Conservation (phyloP, 2,888 invertebrate genomes). For the Geophilus truncorum region DNA sequence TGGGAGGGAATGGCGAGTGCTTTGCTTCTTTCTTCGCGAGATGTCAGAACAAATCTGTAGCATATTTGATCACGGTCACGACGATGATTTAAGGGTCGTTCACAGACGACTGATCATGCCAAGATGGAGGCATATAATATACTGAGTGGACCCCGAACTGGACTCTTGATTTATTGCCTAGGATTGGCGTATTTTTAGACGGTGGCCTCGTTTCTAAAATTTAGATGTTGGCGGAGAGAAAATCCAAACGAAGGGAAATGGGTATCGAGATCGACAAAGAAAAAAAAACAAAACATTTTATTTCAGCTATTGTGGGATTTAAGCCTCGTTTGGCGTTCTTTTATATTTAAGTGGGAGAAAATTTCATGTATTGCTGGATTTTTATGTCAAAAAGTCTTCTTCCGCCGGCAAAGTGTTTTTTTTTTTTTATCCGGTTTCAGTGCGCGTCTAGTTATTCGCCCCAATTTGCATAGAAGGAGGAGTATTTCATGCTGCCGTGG, state of each 20-base stretch:
- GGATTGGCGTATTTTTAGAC: background rate
- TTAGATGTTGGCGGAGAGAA: too few relatives aligned
- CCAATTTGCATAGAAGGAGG: conserved; percentile 1
- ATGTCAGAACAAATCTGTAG: conserved; percentile 21
- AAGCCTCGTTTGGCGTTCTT: too few relatives aligned
- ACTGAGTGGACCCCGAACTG: conserved; percentile 11
- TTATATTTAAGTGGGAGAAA: too few relatives aligned
- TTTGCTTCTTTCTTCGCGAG: background rate
- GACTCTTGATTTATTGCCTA: background rate
- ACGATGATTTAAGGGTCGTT: conserved; percentile 27
- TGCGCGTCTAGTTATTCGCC: background rate
- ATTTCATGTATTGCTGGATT: background rate
- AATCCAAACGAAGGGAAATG: too few relatives aligned
- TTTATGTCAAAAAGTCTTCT: background rate
- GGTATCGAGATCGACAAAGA: too few relatives aligned
- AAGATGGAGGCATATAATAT: conserved; percentile 19
- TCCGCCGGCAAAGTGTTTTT: background rate
- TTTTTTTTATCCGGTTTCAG: background rate
- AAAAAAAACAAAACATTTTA: too few relatives aligned
- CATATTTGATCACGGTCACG: conserved; percentile 27
- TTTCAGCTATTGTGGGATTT: too few relatives aligned
- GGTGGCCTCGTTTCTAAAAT: background rate
- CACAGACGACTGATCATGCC: conserved; percentile 27
- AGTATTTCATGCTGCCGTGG: background rate
- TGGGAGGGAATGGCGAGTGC: background rate